These are phyloP conservation scores for Anodontia alba DNA, from an alignment of 2,888 invertebrate species.

Conservation along the genomic window DNA sequence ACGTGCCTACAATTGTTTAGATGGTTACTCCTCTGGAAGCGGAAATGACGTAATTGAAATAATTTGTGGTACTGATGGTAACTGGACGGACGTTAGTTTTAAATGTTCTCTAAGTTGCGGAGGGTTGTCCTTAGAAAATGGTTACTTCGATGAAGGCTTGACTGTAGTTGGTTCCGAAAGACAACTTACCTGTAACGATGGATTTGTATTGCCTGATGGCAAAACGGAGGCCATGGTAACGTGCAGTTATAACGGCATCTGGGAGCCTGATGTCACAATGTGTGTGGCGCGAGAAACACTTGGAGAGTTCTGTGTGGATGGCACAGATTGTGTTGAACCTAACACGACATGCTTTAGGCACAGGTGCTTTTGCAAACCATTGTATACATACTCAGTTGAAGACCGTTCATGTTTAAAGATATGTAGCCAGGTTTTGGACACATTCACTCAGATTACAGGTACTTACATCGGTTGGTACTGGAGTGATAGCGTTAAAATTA, in stretches of 20 bases:
- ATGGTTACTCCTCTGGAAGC: not conserved
- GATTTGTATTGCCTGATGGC: not conserved
- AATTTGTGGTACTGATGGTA: not conserved
- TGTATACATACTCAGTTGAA: not conserved
- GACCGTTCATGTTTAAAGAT: not conserved
- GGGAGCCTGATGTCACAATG: not conserved
- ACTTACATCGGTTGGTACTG: conserved; percentile 3
- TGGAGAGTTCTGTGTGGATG: not conserved
- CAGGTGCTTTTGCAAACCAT: not conserved
- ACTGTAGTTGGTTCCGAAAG: not conserved
- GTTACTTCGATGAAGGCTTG: not conserved
- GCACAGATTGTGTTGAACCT: not conserved
- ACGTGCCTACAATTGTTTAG: not conserved
- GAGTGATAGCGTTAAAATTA: not conserved
- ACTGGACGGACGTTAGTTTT: not conserved
- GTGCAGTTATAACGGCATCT: not conserved
- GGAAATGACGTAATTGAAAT: not conserved
- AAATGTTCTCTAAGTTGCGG: not conserved
- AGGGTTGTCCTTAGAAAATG: not conserved
- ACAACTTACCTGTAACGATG: not conserved
- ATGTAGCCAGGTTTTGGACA: not conserved
- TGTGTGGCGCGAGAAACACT: not conserved
- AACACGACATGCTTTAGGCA: not conserved
- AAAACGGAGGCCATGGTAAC: not conserved
- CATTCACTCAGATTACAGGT: not conserved